These are phyloP conservation scores for Cacoxenus indagator DNA, from an alignment of 2,888 invertebrate species.

Conservation along the genomic window DNA sequence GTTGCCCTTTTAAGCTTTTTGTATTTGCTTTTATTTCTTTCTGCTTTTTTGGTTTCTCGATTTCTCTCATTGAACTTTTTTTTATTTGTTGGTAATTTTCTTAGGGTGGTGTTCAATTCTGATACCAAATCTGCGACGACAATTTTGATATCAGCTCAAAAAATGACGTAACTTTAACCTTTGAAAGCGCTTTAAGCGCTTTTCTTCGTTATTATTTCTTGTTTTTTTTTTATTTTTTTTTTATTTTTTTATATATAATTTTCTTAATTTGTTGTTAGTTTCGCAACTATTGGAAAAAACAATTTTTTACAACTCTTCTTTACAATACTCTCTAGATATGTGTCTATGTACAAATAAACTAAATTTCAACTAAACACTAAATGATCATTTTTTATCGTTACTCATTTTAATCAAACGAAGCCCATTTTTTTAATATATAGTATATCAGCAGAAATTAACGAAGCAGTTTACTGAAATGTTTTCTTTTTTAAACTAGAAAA, in stretches of 20 bases:
- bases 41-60: no score
- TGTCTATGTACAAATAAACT: not conserved
- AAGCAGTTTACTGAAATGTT: constrained; percentile 2
- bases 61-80: not conserved
- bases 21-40: not conserved
- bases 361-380: constrained; percentile 28
- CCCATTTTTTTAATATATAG: constrained; percentile 23
- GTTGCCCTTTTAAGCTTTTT: not conserved
- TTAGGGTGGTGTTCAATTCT: constrained; percentile 69
- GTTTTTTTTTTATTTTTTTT: no score
- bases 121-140: constrained; percentile 70
- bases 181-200: not conserved
- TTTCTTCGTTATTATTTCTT: not conserved
- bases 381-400: constrained; percentile 18
- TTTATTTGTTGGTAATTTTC: constrained; percentile 17
- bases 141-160: constrained; percentile 71
- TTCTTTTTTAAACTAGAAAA: no score
- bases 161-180: constrained; percentile 65
- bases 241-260: not conserved
- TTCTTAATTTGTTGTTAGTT: no score
- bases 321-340: not conserved
- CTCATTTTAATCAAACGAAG: not conserved
- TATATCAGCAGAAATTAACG: constrained; percentile 19
- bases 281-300: no score
- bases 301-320: not conserved